Evolutionary conservation across 2,797 vertebrate genomes (phyloP), one percentile per base, ranked within the genome.

Genomic region (Catamblyrhynchus diadema): DNA sequence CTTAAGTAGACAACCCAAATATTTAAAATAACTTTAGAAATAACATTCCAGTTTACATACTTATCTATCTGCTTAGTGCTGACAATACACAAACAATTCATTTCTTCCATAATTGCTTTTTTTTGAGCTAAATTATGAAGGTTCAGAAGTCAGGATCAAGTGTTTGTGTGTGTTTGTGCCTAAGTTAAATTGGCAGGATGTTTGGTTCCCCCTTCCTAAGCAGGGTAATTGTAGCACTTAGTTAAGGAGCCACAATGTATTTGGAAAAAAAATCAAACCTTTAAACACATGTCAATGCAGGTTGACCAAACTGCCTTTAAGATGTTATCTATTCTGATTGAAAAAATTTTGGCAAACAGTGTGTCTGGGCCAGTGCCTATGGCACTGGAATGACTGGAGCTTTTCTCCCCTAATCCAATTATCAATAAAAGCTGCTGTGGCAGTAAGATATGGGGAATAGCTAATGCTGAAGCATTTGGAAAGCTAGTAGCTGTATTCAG

Each of bases 21-120:
- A 88, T 91, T 95, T 94, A 78, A 90, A 93, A 33, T 89, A 82
- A 82, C 65, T 91, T 85, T 8, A 67, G 57, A 88, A 94, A 44
- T 86, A 80, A 42, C 50, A 74, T 91, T 90, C 66, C 72, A 23
- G 61, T 50, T 93, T 61, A 33, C 74, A 27, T 87, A 62, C 57
- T 93, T 89, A 47, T 28, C 70, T 81, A 23, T 78, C 81, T 73
- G 67, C 48, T 80, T 92, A 79, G 32, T 71, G 56, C 90, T 80
- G 74, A 51, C n/a, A 47, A 47, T 81, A 91, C 32, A 95, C 73
- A 94, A 95, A 56, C 81, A 64, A 86, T 81, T 74, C 0, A 62
- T 88, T 93, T 93, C 45, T 88, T 67, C 33, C 44, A 72, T 12
- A 57, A 8, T 18, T 35, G 4, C 42, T 57, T 4, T 57, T 35